Evolutionary conservation across 2,797 vertebrate species (phyloP), one percentile per base, ranked within the genome.

Genomic region (Distichodus sexfasciatus): DNA sequence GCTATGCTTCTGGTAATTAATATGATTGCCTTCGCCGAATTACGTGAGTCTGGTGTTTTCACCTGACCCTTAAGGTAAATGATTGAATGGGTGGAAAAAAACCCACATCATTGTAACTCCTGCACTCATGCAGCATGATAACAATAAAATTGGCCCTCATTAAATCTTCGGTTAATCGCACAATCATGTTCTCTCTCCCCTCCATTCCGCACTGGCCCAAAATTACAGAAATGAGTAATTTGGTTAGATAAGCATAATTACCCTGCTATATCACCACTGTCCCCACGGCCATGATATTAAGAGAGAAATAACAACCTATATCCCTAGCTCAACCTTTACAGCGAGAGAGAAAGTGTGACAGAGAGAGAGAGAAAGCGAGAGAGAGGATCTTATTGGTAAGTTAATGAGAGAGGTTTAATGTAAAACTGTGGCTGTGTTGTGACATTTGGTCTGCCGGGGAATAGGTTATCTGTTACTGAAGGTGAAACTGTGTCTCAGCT

Each of bases 381-480:
- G 46, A 35, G 26, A 14, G 36, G 26, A 21, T n/a, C 29, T 38
- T 58, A 46, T 44, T 31, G 51, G 80, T 79, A 80, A 82, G 71
- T 75, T 86, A 85, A 87, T 86, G 82, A 82, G 82, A 85, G 83
- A 82, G 86, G 84, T 79, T 77, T 83, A 82, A 86, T 87, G 75
- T 72, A 1, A 46, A 81, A 71, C 78, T 84, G 79, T 82, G 82
- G 79, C 80, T 81, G 83, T 82, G 23, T 88, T 82, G 15, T 88
- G 89, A 87, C 89, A 87, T 88, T 90, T 86, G 67, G 75, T 44
- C 81, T 86, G 81, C 82, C 84, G 84, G 75, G 70, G 72, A 87
- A 86, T 83, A 81, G 83, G 76, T 75, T 82, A 78, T 84, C 79
- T 74, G 71, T 72, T 74, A 75, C 21, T 72, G 63, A 72, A 82